Evolutionary conservation across 1,140 invertebrate species (phyloP).

Genomic region (Papilio dardanus): DNA sequence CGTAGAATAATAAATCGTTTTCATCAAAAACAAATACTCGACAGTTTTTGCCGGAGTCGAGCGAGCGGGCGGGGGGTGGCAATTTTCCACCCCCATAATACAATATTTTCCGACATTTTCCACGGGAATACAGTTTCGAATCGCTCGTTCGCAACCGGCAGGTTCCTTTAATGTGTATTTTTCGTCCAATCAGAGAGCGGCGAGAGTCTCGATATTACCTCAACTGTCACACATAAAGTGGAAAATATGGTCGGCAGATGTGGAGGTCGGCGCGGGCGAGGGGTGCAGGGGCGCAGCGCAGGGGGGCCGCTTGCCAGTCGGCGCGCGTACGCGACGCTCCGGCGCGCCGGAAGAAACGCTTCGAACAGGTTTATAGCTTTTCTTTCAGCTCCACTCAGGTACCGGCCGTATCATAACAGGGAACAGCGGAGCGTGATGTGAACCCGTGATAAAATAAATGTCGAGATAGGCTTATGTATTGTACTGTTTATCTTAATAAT

Average conservation of each 20-base stretch:
- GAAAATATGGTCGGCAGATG: slow-evolving; percentile 84
- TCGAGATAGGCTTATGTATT: slow-evolving; percentile 83
- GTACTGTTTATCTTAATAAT: slow-evolving; percentile 83
- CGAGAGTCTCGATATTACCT: slow-evolving; percentile 83
- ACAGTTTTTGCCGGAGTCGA: slow-evolving; percentile 82
- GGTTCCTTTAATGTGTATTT: slow-evolving; percentile 83
- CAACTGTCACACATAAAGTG: slow-evolving; percentile 84
- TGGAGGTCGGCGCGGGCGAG: slow-evolving; percentile 58
- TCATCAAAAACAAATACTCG: slow-evolving; percentile 83
- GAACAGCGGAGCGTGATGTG: slow-evolving; percentile 81
- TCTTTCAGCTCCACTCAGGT: slow-evolving; percentile 83
- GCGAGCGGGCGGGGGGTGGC: slow-evolving; percentile 78
- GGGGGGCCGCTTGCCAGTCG: slow-evolving; percentile 71
- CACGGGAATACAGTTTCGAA: slow-evolving; percentile 81
- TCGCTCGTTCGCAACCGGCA: slow-evolving; percentile 78
- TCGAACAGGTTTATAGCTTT: slow-evolving; percentile 83
- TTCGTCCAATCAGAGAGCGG: slow-evolving; percentile 83
- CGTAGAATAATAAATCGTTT: slow-evolving; percentile 83
- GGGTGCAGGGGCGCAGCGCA: slow-evolving; percentile 40
- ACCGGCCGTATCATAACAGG: slow-evolving; percentile 82
- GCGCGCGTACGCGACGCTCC: slow-evolving; percentile 78
- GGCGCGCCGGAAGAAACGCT: slow-evolving; percentile 79
- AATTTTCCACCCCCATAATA: slow-evolving; percentile 82
- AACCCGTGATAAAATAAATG: slow-evolving; percentile 82
- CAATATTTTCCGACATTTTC: slow-evolving; percentile 82